Base-by-base conservation (phyloP, 2,888 invertebrate species). In the Oeneis ivallda region DNA sequence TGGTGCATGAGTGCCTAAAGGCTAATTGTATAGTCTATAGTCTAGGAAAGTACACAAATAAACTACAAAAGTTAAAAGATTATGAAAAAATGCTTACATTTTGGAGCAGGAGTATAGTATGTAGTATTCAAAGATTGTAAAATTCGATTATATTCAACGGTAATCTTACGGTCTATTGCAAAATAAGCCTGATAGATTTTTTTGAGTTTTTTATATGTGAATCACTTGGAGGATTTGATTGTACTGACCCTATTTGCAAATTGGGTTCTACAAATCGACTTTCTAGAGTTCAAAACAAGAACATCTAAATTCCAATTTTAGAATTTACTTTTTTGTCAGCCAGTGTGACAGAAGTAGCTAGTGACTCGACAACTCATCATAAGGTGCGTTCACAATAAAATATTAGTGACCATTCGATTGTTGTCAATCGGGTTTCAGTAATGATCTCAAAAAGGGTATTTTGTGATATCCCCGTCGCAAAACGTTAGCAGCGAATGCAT, bases 171-270 rank as follows among this genome's bases (percentile, higher is more conserved):
- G 60, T 54, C 54, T 59, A 54, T 60, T 45, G 59, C 34, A 49
- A 39, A 50, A 61, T 61, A 61, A 41, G 34, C 8, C 9, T 34
- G 26, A 39, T 5, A 47, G 17, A 58, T 66, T 71, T 70, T 84
- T 81, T 78, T 67, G 15, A 66, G 52, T 43, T 71, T 72, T 79
- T 80, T 68, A 53, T 53, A 70, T 79, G 75, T 79, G 69, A 73
- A 73, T 74, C 64, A 75, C 75, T 71, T 79, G 68, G 74, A 75
- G 50, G 77, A 86, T 83, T 87, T 86, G 70, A 77, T 74, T 79
- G 80, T 80, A 87, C 84, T 87, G 77, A 75, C 66, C 66, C 64
- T 54, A 8, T 13, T 1, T 1, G 39, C 19, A 13, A 64, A 68
- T 17, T 26, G 41, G 47, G 70, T 72, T 78, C 71, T 79, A 79